phyloP scores from a whole-genome alignment of 2,113 vertebrate species.

The Chloropsis hardwickii region DNA sequence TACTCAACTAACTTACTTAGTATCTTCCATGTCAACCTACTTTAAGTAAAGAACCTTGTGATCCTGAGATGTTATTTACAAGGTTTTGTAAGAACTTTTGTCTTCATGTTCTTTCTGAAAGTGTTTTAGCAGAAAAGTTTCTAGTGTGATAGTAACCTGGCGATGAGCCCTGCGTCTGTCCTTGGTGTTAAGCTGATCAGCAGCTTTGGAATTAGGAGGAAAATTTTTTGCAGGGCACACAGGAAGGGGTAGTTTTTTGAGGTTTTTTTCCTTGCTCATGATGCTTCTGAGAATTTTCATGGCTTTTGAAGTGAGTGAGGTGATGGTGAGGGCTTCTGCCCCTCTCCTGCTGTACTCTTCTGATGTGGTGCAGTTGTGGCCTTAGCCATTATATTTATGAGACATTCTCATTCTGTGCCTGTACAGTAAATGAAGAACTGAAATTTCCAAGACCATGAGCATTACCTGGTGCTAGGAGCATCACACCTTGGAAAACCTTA shows the following conservation, averaged over 20 bases:
- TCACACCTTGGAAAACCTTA: background rate
- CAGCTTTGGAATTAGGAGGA: background rate
- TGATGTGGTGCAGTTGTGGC: fast-evolving
- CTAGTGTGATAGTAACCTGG: background rate
- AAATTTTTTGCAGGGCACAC: background rate
- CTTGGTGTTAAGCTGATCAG: background rate
- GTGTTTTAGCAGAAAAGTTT: background rate
- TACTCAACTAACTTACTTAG: background rate
- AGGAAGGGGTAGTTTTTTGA: background rate
- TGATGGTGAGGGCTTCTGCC: background rate
- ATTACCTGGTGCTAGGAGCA: background rate
- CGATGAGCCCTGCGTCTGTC: background rate
- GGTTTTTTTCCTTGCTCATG: background rate
- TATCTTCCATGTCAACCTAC: background rate
- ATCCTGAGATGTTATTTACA: background rate
- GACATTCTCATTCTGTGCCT: background rate
- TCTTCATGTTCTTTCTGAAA: background rate
- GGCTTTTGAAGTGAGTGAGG: background rate
- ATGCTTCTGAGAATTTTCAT: background rate
- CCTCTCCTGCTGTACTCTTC: background rate
- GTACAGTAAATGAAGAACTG: background rate
- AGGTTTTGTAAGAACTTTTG: background rate
- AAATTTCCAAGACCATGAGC: background rate
- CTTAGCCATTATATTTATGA: background rate
- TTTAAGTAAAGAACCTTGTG: background rate